These are phyloP conservation scores for Etheostoma nigrum DNA, from an alignment of 2,797 vertebrate genomes.

Conservation along the genomic window DNA sequence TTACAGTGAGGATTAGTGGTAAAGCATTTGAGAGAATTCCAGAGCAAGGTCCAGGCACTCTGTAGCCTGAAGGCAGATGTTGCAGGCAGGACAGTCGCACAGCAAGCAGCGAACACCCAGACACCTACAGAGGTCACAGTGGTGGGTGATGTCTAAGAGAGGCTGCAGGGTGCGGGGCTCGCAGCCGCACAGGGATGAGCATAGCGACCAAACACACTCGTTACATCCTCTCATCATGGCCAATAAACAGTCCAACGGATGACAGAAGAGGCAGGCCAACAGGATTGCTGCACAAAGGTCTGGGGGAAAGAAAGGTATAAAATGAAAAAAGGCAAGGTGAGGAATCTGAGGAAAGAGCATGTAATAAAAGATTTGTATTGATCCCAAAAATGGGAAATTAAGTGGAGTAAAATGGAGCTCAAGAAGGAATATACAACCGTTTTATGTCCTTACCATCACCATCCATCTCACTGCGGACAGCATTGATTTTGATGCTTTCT, in stretches of 20 bases:
- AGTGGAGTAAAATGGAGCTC: no score
- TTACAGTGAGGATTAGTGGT: constrained; percentile 64
- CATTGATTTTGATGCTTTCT: constrained; percentile 58
- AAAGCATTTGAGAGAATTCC: constrained; percentile 86
- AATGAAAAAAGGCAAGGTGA: background rate
- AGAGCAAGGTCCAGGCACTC: constrained; percentile 87
- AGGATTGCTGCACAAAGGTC: constrained; percentile 81
- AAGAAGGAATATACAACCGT: no score
- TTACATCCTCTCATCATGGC: constrained; percentile 65
- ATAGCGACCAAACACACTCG: constrained; percentile 67
- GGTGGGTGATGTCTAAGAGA: constrained; percentile 54
- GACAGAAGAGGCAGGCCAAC: constrained; percentile 82
- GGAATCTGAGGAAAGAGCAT: background rate
- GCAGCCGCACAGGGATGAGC: constrained; percentile 75
- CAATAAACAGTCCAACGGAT: constrained; percentile 76
- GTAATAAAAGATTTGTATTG: no score
- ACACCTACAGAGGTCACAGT: constrained; percentile 54
- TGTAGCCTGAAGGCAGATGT: constrained; percentile 78
- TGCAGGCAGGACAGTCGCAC: constrained; percentile 73
- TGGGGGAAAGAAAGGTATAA: constrained; percentile 30
- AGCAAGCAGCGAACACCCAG: constrained; percentile 45
- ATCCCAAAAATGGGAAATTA: no score
- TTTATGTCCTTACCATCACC: constrained; percentile 71
- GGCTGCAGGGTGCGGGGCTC: constrained; percentile 64
- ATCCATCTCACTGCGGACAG: constrained; percentile 48